A percentile compares a stretch with the other conserved stretches of the same genome.
These are phyloP conservation scores for Chroicocephalus ridibundus DNA, from an alignment of 2,113 vertebrate genomes.

Conservation along the genomic window DNA sequence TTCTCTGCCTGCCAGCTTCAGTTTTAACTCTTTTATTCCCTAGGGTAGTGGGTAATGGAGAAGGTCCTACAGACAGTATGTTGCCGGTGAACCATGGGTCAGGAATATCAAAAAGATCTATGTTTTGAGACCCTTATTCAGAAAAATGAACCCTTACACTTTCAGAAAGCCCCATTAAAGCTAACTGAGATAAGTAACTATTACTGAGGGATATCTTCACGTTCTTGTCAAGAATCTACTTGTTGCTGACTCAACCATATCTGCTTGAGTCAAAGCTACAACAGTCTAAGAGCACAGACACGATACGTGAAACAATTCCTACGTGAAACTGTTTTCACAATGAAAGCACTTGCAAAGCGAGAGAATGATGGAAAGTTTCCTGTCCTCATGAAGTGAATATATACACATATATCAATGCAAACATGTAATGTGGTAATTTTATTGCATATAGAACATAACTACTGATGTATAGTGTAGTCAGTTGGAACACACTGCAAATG, in stretches of 20 bases:
- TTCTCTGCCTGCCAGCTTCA: neutral
- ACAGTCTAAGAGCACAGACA: neutral
- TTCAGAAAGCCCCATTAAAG: neutral
- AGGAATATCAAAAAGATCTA: neutral
- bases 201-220: neutral
- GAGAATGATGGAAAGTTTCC: neutral
- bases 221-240: neutral
- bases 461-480: constrained; percentile 38
- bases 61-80: neutral
- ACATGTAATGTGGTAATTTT: constrained; percentile 18
- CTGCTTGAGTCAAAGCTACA: neutral
- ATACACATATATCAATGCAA: neutral
- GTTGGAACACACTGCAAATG: constrained; percentile 26
- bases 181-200: neutral
- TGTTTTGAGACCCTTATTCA: neutral
- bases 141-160: neutral
- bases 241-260: neutral
- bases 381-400: neutral
- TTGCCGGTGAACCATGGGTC: neutral
- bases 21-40: neutral
- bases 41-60: neutral
- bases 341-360: neutral
- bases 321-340: neutral
- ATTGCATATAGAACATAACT: constrained; percentile 32
- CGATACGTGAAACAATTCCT: neutral